phyloP scores from a whole-genome alignment of 2,113 vertebrate genomes.

The Cisticola juncidis region DNA sequence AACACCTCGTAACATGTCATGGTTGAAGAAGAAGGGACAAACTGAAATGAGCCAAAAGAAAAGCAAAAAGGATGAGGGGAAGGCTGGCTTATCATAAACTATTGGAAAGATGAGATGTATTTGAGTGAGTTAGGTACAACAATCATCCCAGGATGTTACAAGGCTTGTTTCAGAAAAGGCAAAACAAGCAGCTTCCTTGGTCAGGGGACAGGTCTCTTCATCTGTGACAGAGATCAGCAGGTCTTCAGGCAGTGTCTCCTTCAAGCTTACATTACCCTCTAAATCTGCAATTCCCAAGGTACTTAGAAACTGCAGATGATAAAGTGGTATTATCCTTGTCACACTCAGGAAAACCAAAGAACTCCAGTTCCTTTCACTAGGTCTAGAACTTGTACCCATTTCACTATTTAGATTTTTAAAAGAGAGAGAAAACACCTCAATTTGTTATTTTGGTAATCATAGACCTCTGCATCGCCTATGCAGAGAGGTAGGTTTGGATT shows the following conservation, averaged over 20 bases:
- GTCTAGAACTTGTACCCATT: not conserved
- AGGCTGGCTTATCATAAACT: not conserved
- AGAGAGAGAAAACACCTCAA: not conserved
- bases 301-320: not conserved
- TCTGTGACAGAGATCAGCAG: not conserved
- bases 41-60: not conserved
- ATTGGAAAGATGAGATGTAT: not conserved
- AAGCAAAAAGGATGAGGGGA: not conserved
- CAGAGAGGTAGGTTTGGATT: not conserved
- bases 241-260: not conserved
- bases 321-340: not conserved
- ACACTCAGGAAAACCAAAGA: not conserved
- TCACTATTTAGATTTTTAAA: not conserved
- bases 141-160: not conserved
- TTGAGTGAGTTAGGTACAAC: not conserved
- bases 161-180: not conserved
- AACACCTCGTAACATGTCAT: fast-evolving
- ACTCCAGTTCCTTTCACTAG: not conserved
- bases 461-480: not conserved
- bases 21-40: not conserved
- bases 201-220: not conserved
- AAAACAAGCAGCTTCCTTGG: not conserved
- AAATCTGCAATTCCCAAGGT: not conserved
- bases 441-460: not conserved
- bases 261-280: not conserved